phyloP scores from a whole-genome alignment of 1,140 invertebrate genomes.

The Drosophila carrolli region DNA sequence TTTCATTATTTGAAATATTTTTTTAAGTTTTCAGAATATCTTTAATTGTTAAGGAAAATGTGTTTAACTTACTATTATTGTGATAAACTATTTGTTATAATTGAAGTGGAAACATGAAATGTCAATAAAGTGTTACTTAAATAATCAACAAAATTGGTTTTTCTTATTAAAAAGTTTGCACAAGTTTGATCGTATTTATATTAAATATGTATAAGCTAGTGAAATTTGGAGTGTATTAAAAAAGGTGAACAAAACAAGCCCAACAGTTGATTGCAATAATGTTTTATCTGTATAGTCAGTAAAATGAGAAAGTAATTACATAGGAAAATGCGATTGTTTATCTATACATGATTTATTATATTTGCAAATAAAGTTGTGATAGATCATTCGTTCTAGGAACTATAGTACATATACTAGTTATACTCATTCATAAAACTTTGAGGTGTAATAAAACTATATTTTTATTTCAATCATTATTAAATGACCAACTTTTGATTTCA shows the following conservation, averaged over 20 bases:
- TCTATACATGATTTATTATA: slow-evolving; percentile 1
- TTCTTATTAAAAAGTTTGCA: too few species aligned
- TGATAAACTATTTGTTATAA: too few species aligned
- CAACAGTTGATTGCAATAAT: not conserved
- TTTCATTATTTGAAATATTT: too few species aligned
- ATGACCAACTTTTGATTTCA: not conserved
- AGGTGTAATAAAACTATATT: not conserved
- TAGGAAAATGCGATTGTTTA: not conserved
- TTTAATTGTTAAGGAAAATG: not conserved
- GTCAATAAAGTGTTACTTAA: too few species aligned
- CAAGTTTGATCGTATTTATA: too few species aligned
- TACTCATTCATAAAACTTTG: too few species aligned
- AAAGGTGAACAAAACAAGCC: not conserved
- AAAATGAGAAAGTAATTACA: slow-evolving; percentile 5
- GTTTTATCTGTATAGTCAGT: not conserved
- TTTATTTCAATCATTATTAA: not conserved
- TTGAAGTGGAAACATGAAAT: too few species aligned
- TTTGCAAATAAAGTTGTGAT: not conserved
- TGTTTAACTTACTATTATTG: too few species aligned
- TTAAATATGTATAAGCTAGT: too few species aligned
- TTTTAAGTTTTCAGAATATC: not conserved
- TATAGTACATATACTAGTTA: not conserved
- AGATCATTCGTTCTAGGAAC: not conserved
- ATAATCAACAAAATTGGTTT: too few species aligned
- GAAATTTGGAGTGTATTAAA: too few species aligned